A percentile compares a stretch with the other conserved stretches of the same genome.
These are phyloP conservation scores for Xyrauchen texanus DNA, from an alignment of 2,113 vertebrate genomes.

Conservation along the genomic window DNA sequence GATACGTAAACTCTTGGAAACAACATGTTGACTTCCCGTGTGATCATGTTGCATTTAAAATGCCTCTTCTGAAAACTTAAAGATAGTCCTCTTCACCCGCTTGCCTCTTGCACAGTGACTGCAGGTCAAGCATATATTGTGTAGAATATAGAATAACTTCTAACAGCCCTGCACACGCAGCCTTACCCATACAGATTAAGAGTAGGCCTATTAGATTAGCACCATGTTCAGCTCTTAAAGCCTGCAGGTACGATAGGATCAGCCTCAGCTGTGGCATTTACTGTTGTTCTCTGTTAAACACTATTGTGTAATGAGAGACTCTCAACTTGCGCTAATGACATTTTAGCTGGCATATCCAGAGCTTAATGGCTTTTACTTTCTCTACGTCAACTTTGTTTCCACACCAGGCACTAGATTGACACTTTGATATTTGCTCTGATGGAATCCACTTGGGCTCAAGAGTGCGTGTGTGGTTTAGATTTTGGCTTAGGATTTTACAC, in stretches of 20 bases:
- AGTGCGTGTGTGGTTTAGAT: background rate
- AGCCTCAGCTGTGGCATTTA: constrained; percentile 38
- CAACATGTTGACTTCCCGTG: no score
- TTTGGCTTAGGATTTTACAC: background rate
- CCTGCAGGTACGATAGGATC: constrained; percentile 46
- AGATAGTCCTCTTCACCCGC: background rate
- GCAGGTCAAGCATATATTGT: background rate
- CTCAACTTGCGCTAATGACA: constrained; percentile 35
- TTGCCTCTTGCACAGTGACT: background rate
- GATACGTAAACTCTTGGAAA: no score
- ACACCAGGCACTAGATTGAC: constrained; percentile 44
- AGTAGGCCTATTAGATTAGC: constrained; percentile 42
- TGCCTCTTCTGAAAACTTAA: no score
- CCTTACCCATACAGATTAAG: constrained; percentile 21
- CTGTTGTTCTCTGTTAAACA: constrained; percentile 37
- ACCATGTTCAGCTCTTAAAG: constrained; percentile 41
- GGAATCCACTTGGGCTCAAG: background rate
- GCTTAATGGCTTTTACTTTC: constrained; percentile 43
- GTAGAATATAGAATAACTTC: constrained; percentile 3
- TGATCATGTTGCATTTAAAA: no score
- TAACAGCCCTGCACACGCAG: background rate
- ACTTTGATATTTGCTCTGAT: constrained; percentile 44
- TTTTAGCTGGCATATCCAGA: constrained; percentile 47
- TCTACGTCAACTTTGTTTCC: constrained; percentile 16
- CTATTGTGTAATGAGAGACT: constrained; percentile 35